A percentile compares a stretch with the other conserved stretches of the same genome.
phyloP scores from a whole-genome alignment of 2,797 vertebrate genomes.

The Garrulus glandarius region DNA sequence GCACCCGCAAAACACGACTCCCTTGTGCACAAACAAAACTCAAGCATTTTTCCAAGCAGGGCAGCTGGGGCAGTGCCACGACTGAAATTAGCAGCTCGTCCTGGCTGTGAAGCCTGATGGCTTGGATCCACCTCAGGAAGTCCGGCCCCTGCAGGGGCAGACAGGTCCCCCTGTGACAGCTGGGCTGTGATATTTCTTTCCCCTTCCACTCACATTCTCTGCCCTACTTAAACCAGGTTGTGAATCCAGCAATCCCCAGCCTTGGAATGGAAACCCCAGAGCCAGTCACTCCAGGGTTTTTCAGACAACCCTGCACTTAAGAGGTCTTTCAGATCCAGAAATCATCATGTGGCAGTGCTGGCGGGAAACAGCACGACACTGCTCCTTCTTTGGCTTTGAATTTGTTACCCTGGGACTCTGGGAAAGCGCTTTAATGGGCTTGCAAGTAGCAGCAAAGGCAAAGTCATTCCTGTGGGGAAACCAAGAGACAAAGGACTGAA shows the following conservation, averaged over 20 bases:
- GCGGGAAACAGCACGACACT: neutral
- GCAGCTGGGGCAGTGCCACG: neutral
- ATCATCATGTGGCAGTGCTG: neutral
- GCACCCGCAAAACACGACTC: neutral
- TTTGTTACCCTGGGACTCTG: neutral
- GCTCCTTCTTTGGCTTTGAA: neutral
- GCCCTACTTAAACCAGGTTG: neutral
- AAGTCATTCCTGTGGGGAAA: neutral
- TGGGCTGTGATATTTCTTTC: neutral
- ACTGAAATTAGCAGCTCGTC: neutral
- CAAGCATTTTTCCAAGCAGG: neutral
- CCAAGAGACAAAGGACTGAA: neutral
- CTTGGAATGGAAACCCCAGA: neutral
- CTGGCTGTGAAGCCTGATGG: neutral
- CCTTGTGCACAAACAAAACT: constrained; percentile 8
- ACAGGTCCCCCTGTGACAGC: neutral
- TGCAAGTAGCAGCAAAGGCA: neutral
- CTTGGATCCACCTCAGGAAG: neutral
- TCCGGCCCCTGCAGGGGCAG: neutral
- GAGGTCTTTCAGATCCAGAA: neutral
- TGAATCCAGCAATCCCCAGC: neutral
- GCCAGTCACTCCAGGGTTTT: neutral
- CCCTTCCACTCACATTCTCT: neutral
- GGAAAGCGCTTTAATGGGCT: neutral
- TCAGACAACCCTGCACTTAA: neutral